phyloP scores from a whole-genome alignment of 2,113 vertebrate species.

The rat (Rattus norvegicus) region GRCr8 NC_086022.1:10909001-10909500 shows the following conservation, averaged over 20 bases:
- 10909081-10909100: too few species aligned
- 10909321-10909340: neutral
- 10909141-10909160: neutral
- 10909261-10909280: neutral
- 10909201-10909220: neutral
- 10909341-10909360: fast-evolving
- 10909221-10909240: neutral
- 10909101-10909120: too few species aligned
- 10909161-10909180: neutral
- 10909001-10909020: too few species aligned
- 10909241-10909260: neutral
- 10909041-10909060: neutral
- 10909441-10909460: fast-evolving
- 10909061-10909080: neutral
- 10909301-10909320: neutral
- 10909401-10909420: neutral
- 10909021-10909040: too few species aligned
- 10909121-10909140: neutral
- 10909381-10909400: neutral
- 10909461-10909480: neutral
- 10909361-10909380: neutral
- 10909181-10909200: neutral
- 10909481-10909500: neutral
- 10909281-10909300: neutral
- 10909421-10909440: fast-evolving